Percentiles rank a stretch among this genome's conserved stretches.
Evolutionary conservation across 2,797 vertebrate species (phyloP).

Genomic region (Eupleurogrammus muticus): DNA sequence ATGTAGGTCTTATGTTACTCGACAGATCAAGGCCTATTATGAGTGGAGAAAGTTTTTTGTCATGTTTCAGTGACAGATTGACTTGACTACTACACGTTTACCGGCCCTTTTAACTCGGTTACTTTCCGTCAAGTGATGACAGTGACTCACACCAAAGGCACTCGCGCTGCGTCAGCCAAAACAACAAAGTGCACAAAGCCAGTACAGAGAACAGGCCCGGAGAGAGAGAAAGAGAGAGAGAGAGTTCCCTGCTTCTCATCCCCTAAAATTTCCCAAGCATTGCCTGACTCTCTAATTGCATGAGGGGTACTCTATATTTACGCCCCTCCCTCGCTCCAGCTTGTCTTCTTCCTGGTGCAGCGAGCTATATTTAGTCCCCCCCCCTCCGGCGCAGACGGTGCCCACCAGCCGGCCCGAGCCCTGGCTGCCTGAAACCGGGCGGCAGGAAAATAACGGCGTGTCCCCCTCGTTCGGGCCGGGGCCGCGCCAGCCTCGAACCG

Average conservation of each 20-base stretch:
- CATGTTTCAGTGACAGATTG: background rate
- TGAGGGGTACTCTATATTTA: constrained; percentile 72
- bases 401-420: constrained; percentile 72
- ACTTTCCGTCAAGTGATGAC: constrained; percentile 31
- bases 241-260: constrained; percentile 49
- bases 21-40: background rate
- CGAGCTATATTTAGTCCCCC: constrained; percentile 82
- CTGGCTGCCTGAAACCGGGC: constrained; percentile 51
- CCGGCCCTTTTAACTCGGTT: constrained; percentile 48
- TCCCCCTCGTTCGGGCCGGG: constrained; percentile 13
- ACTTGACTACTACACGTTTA: constrained; percentile 20
- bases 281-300: constrained; percentile 79
- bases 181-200: constrained; percentile 44
- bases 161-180: constrained; percentile 44
- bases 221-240: background rate
- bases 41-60: background rate
- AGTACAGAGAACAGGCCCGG: constrained; percentile 33
- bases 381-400: constrained; percentile 71
- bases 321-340: constrained; percentile 52
- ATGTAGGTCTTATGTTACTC: background rate
- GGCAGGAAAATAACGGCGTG: background rate
- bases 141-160: constrained; percentile 63
- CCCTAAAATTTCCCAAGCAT: constrained; percentile 66
- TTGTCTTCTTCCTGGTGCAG: constrained; percentile 76
- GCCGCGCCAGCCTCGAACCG: constrained; percentile 8